phyloP scores from a whole-genome alignment of 2,113 vertebrate species.

The Corythoichthys intestinalis region DNA sequence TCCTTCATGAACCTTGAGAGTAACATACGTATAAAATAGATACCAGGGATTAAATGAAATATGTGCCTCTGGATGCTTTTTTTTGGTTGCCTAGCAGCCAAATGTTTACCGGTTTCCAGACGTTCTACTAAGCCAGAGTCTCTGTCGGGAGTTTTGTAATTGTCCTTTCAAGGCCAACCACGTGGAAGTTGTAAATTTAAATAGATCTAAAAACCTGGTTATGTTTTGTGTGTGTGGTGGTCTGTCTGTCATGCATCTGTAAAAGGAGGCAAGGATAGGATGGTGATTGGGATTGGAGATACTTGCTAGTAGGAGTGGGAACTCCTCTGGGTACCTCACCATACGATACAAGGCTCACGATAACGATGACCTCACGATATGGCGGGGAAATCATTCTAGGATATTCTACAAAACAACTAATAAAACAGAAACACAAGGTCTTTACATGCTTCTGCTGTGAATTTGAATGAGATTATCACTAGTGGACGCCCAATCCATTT shows the following conservation, averaged over 20 bases:
- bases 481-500: too few relatives aligned
- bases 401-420: too few relatives aligned
- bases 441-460: too few relatives aligned
- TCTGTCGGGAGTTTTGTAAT: neutral
- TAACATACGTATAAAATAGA: neutral
- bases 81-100: neutral
- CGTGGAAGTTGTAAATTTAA: neutral
- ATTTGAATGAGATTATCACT: too few relatives aligned
- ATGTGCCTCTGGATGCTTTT: neutral
- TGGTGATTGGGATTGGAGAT: neutral
- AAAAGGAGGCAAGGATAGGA: neutral
- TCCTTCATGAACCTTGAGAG: neutral
- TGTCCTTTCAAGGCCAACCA: neutral
- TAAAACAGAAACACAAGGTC: too few relatives aligned
- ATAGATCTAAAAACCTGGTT: neutral
- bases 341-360: too few relatives aligned
- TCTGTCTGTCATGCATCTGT: neutral
- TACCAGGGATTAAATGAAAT: neutral
- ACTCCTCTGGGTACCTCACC: too few relatives aligned
- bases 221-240: too few relatives aligned
- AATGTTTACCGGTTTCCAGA: neutral
- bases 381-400: too few relatives aligned
- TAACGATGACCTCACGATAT: too few relatives aligned
- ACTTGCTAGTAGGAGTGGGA: too few relatives aligned
- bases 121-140: neutral